Percentiles rank a stretch among this genome's conserved stretches.
Evolutionary conservation across 2,113 vertebrate species (phyloP).

Genomic region (Scytalopus superciliaris): DNA sequence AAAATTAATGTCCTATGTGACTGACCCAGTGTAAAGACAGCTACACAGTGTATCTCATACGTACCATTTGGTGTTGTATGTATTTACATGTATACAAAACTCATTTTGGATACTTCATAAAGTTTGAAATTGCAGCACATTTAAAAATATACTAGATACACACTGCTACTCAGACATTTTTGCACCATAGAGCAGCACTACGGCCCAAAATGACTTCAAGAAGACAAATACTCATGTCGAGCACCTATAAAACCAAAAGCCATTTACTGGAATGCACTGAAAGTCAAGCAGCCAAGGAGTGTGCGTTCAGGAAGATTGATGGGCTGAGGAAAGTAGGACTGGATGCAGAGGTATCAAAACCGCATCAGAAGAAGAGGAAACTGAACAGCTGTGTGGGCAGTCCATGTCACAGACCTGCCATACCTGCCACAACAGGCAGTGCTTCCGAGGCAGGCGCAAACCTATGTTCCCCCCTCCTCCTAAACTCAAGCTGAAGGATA

Average conservation of each 20-base stretch:
- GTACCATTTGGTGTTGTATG: not conserved
- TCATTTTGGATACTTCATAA: not conserved
- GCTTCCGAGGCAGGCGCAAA: not conserved
- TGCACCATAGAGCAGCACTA: not conserved
- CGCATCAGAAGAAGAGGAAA: not conserved
- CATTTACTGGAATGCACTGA: not conserved
- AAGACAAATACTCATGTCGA: not conserved
- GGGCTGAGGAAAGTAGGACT: not conserved
- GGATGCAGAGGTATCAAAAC: not conserved
- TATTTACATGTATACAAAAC: not conserved
- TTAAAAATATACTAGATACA: not conserved
- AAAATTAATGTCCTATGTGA: not conserved
- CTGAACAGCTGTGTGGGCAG: not conserved
- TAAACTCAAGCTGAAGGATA: not conserved
- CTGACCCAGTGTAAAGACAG: not conserved
- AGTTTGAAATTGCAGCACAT: not conserved
- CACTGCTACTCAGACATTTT: not conserved
- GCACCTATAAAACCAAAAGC: not conserved
- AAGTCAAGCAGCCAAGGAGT: not conserved
- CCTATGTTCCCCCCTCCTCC: accelerated
- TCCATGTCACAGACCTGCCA: not conserved
- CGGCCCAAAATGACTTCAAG: not conserved
- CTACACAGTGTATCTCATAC: not conserved
- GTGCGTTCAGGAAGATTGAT: not conserved
- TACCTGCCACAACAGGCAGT: not conserved